These are phyloP conservation scores for Oncorhynchus kisutch DNA, from an alignment of 2,113 vertebrate species.

Conservation along the genomic window DNA sequence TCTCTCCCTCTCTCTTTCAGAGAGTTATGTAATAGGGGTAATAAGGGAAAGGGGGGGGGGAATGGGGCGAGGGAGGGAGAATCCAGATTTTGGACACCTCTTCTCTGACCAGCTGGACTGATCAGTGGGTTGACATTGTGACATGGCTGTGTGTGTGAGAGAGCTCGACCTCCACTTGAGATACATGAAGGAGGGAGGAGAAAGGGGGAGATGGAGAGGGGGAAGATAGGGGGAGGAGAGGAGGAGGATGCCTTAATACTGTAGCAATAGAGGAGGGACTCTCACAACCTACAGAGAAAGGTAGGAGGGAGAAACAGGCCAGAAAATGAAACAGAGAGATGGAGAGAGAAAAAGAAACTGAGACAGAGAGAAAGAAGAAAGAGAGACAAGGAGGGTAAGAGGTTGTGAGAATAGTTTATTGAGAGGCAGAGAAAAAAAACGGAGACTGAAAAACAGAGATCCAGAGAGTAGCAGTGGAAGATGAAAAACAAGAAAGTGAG, in stretches of 20 bases:
- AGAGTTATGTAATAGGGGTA: conserved; percentile 39
- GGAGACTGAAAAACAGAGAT: neutral
- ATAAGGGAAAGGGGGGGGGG: conserved; percentile 23
- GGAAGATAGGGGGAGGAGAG: neutral
- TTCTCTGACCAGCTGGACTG: neutral
- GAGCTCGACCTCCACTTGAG: neutral
- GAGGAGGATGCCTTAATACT: neutral
- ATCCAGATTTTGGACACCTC: neutral
- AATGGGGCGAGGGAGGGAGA: neutral
- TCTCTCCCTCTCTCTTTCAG: neutral
- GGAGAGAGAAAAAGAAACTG: too few relatives aligned
- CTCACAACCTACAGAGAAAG: neutral
- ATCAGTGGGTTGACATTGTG: too few relatives aligned
- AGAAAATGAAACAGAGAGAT: neutral
- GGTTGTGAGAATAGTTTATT: neutral
- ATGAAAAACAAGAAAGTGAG: too few relatives aligned
- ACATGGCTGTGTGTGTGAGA: neutral
- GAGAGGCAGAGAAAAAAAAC: neutral
- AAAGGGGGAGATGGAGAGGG: neutral
- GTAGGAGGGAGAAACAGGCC: neutral
- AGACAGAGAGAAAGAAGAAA: neutral
- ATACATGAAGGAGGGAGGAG: neutral
- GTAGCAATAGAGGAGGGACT: neutral
- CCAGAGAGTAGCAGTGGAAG: too few relatives aligned
- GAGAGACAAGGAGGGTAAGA: neutral